Evolutionary conservation across 1,140 invertebrate genomes (phyloP), one percentile per base, ranked within the genome.

Genomic region (Nebria ingens): DNA sequence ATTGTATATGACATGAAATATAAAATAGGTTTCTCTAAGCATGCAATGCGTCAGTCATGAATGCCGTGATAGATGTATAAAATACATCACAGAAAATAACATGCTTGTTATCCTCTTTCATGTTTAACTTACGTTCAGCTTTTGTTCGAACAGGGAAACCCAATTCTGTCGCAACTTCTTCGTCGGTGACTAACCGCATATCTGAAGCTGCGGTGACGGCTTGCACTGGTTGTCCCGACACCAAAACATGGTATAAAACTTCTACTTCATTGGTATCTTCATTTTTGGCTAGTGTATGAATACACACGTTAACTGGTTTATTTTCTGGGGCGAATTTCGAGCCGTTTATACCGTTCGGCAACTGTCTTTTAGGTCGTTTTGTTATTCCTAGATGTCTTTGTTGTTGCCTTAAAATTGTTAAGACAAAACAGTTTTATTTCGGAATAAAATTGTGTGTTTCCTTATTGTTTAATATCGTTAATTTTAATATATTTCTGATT

Each of bases 41-140:
- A n/a, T n/a, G n/a, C n/a, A n/a, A n/a, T n/a, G n/a, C n/a, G n/a
- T n/a, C n/a, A n/a, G n/a, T n/a, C n/a, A n/a, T n/a, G n/a, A n/a
- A n/a, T n/a, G n/a, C n/a, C n/a, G n/a, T n/a, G n/a, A n/a, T n/a
- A n/a, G n/a, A n/a, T n/a, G n/a, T n/a, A n/a, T n/a, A n/a, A n/a
- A n/a, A n/a, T n/a, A n/a, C n/a, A n/a, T n/a, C n/a, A n/a, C n/a
- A n/a, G n/a, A n/a, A n/a, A n/a, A n/a, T n/a, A n/a, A n/a, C n/a
- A n/a, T n/a, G n/a, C n/a, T n/a, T n/a, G n/a, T n/a, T n/a, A n/a
- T n/a, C n/a, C n/a, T n/a, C n/a, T n/a, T n/a, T n/a, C n/a, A n/a
- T n/a, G n/a, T n/a, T n/a, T n/a, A n/a, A 70, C 80, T 83, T 75
- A 91, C 87, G 87, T 76, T 89, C 85, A 52, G 87, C 87, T 72